A percentile compares a stretch with the other conserved stretches of the same genome.
These are phyloP conservation scores for Fopius arisanus DNA, from an alignment of 1,140 invertebrate genomes.

Conservation along the genomic window DNA sequence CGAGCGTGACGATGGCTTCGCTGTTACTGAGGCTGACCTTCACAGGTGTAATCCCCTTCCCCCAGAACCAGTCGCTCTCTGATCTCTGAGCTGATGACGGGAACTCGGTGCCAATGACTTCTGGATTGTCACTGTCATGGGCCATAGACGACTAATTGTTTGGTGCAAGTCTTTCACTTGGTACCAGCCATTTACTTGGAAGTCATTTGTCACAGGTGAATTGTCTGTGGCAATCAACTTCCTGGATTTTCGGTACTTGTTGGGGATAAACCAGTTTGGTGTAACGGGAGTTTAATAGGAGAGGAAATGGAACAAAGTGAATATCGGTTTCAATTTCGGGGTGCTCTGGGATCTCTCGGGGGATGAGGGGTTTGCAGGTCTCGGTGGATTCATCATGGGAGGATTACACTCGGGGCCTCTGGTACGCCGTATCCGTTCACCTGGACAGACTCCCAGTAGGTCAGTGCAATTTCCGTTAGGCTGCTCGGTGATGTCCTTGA, in stretches of 20 bases:
- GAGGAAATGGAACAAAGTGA: background rate
- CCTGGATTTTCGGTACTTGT: background rate
- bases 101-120: background rate
- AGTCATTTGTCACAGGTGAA: background rate
- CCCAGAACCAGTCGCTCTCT: background rate
- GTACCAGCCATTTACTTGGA: slow-evolving; percentile 5
- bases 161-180: slow-evolving; percentile 23
- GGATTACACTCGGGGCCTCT: background rate
- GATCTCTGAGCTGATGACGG: background rate
- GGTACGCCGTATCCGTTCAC: background rate
- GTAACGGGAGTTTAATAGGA: background rate
- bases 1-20: slow-evolving; percentile 39
- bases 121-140: slow-evolving; percentile 26
- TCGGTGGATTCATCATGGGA: too few relatives aligned
- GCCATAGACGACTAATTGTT: slow-evolving; percentile 7
- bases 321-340: too few relatives aligned
- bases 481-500: background rate
- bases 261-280: background rate
- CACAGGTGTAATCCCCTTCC: background rate
- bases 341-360: too few relatives aligned
- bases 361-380: too few relatives aligned
- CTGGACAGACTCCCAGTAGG: slow-evolving; percentile 3
- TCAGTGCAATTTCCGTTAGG: slow-evolving; percentile 19
- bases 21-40: slow-evolving; percentile 45
- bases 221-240: background rate